phyloP scores from a whole-genome alignment of 2,797 vertebrate species.

The Malurus leucopterus region DNA sequence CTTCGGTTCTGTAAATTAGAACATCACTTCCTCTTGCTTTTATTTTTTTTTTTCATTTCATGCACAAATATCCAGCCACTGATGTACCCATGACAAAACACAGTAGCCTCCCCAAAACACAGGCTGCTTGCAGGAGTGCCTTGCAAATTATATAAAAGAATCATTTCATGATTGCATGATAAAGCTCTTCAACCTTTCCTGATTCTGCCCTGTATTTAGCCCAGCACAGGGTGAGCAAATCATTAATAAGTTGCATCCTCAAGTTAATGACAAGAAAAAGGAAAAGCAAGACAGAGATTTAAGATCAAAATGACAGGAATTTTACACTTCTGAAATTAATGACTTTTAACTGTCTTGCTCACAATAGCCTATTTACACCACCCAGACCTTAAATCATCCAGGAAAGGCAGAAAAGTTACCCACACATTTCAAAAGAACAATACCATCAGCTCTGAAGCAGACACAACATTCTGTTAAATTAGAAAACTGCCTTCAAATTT shows the following conservation, averaged over 20 bases:
- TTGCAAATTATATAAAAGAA: neutral
- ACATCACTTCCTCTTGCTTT: neutral
- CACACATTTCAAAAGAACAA: neutral
- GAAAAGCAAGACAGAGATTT: neutral
- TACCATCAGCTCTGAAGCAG: neutral
- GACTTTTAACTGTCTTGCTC: neutral
- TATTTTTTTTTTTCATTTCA: neutral
- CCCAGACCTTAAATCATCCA: neutral
- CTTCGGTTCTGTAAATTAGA: neutral
- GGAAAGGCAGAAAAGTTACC: neutral
- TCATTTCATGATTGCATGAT: neutral
- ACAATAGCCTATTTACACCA: neutral
- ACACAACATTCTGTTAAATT: neutral
- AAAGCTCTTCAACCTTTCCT: neutral
- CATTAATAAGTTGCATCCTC: neutral
- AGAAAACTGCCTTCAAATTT: neutral
- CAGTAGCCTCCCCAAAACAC: neutral
- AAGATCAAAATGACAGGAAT: neutral
- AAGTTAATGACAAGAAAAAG: neutral
- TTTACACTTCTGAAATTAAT: neutral
- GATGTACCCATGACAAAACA: neutral
- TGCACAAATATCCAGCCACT: neutral
- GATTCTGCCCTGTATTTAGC: neutral
- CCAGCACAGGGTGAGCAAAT: neutral
- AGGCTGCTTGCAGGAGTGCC: neutral